phyloP scores from a whole-genome alignment of 2,113 vertebrate species.

The Andinoacara biseriatus region DNA sequence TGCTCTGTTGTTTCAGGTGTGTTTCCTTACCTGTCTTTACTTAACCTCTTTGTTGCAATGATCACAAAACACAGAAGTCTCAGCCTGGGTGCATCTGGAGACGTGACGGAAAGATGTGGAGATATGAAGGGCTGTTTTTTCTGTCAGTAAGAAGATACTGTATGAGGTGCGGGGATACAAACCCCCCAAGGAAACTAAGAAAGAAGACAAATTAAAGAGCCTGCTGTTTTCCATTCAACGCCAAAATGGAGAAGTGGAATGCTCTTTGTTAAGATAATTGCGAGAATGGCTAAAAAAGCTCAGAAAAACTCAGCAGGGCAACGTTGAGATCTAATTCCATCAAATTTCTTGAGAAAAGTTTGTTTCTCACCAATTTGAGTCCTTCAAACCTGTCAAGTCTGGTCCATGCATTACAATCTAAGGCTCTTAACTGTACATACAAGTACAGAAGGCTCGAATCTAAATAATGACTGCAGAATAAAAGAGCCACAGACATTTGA shows the following conservation, averaged over 20 bases:
- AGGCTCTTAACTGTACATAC: constrained; percentile 36
- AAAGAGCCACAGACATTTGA: constrained; percentile 40
- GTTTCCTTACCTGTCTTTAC: constrained; percentile 9
- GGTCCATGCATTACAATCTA: not conserved
- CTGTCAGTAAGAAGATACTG: constrained; percentile 7
- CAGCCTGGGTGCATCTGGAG: not conserved
- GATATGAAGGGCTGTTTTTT: constrained; percentile 25
- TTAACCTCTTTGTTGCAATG: not conserved
- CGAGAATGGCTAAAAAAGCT: not conserved
- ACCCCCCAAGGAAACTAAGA: not conserved
- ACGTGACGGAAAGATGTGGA: constrained; percentile 13
- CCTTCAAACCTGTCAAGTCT: constrained; percentile 24
- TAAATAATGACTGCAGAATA: constrained; percentile 10
- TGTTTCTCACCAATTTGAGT: constrained; percentile 10
- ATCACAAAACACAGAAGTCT: not conserved
- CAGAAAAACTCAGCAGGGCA: not conserved
- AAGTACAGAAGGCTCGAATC: constrained; percentile 33
- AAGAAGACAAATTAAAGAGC: not conserved
- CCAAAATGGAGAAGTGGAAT: not conserved
- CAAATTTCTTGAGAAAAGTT: not conserved
- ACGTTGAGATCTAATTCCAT: not conserved
- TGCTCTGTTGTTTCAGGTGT: not conserved
- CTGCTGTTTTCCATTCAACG: not conserved
- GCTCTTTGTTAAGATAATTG: not conserved
- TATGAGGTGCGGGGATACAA: too few species aligned